Conservation (phyloP, 2,113 vertebrate genomes). For the Macquaria australasica region DNA sequence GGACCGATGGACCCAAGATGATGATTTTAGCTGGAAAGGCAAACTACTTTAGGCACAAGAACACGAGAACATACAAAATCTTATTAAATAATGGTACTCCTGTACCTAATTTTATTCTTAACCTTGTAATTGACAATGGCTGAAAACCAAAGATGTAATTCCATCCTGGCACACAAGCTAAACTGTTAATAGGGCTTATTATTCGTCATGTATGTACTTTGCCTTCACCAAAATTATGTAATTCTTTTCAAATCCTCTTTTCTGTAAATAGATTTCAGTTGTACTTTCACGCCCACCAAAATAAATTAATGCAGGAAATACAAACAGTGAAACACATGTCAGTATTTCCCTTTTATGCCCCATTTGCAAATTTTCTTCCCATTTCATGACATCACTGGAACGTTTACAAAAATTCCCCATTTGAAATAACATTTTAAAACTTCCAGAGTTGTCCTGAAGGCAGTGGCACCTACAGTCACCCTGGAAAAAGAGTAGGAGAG, state of each 20-base stretch:
- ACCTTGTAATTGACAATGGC: no score
- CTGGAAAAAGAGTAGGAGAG: not conserved
- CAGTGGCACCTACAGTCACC: not conserved
- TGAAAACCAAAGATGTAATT: no score
- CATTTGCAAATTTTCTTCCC: not conserved
- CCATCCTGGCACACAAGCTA: no score
- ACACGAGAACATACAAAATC: not conserved
- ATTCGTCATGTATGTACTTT: not conserved
- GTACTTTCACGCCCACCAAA: not conserved
- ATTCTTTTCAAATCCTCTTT: not conserved
- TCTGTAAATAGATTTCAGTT: not conserved
- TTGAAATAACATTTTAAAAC: not conserved
- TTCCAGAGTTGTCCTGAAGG: not conserved
- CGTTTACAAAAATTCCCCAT: not conserved
- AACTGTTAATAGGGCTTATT: not conserved
- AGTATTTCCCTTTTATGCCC: not conserved
- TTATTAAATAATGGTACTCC: not conserved
- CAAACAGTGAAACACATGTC: no score
- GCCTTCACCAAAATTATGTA: not conserved
- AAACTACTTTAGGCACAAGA: not conserved
- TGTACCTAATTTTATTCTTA: no score
- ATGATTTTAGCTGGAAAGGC: not conserved
- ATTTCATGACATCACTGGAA: not conserved
- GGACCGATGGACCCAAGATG: not conserved
- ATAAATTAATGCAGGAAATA: not conserved